Conservation (phyloP, 2,888 invertebrate genomes). For the Temnothorax unifasciatus region DNA sequence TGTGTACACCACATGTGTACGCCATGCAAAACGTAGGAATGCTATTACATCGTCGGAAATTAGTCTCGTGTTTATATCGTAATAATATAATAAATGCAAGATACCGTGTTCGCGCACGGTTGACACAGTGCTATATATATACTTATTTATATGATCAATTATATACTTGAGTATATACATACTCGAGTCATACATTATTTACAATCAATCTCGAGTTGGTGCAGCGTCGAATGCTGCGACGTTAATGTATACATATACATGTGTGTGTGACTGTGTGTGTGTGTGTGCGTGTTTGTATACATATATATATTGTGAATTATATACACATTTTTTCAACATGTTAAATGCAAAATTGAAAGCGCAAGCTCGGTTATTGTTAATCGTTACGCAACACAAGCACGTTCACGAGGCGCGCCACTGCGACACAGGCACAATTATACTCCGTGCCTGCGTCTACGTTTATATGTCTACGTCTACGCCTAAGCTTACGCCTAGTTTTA, state of each 20-base stretch:
- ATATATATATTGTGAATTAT: not conserved
- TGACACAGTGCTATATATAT: slow-evolving; percentile 23
- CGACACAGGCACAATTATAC: not conserved
- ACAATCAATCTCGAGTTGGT: slow-evolving; percentile 42
- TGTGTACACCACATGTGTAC: slow-evolving; percentile 59
- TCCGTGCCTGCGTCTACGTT: not conserved
- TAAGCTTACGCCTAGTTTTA: slow-evolving; percentile 18
- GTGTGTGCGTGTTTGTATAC: not conserved
- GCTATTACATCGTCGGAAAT: slow-evolving; percentile 52
- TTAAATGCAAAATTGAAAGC: slow-evolving; percentile 48
- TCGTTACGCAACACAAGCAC: slow-evolving; percentile 50
- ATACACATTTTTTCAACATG: slow-evolving; percentile 4
- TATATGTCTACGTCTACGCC: not conserved
- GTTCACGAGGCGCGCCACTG: not conserved
- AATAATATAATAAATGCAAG: slow-evolving; percentile 56
- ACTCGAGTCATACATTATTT: slow-evolving; percentile 46
- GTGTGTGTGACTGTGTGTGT: not conserved
- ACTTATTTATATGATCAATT: too few species aligned
- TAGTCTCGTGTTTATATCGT: slow-evolving; percentile 38
- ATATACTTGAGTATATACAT: not conserved
- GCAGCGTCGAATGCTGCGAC: not conserved
- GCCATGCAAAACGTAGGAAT: slow-evolving; percentile 57
- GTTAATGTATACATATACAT: slow-evolving; percentile 7
- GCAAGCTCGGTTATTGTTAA: slow-evolving; percentile 56
- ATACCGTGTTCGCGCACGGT: slow-evolving; percentile 24